Evolutionary conservation across 1,140 invertebrate genomes (phyloP).

Genomic region (Theocolax elegans): DNA sequence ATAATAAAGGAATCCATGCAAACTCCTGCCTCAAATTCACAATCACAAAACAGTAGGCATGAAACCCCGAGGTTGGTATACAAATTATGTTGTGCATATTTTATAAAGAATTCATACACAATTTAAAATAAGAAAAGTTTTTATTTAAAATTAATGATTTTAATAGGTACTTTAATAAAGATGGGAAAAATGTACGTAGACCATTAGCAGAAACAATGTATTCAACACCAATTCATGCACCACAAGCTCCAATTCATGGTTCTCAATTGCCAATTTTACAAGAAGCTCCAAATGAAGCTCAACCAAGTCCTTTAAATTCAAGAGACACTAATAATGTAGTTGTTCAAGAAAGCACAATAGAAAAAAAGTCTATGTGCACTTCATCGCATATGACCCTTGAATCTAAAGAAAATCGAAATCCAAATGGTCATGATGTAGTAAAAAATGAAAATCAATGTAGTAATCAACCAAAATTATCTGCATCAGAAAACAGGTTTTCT

Average conservation of each 20-base stretch:
- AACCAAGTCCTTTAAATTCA: conserved; percentile 1
- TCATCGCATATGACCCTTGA: conserved; percentile 16
- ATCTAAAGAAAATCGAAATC: conserved; percentile 40
- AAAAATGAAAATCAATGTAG: conserved; percentile 9
- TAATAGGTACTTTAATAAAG: conserved; percentile 46
- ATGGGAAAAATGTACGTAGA: conserved; percentile 47
- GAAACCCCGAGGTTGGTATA: conserved; percentile 50
- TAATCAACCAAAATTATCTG: conserved; percentile 4
- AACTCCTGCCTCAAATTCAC: conserved; percentile 46
- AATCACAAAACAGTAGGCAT: conserved; percentile 40
- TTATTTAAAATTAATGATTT: conserved; percentile 7
- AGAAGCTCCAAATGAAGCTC: conserved; percentile 33
- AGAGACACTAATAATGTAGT: conserved; percentile 4
- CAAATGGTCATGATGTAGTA: conserved; percentile 24
- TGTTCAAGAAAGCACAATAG: not conserved
- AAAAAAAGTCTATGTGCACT: conserved; percentile 23
- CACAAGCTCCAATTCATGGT: conserved; percentile 19
- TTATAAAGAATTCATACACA: no score
- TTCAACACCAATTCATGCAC: conserved; percentile 5
- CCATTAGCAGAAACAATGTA: conserved; percentile 53
- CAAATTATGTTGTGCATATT: not conserved
- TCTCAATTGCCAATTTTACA: conserved; percentile 37
- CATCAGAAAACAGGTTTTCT: conserved; percentile 3
- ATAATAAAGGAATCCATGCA: conserved; percentile 35
- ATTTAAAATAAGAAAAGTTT: not conserved